Conservation (phyloP, 1,140 invertebrate genomes). For the Papilio glaucus region DNA sequence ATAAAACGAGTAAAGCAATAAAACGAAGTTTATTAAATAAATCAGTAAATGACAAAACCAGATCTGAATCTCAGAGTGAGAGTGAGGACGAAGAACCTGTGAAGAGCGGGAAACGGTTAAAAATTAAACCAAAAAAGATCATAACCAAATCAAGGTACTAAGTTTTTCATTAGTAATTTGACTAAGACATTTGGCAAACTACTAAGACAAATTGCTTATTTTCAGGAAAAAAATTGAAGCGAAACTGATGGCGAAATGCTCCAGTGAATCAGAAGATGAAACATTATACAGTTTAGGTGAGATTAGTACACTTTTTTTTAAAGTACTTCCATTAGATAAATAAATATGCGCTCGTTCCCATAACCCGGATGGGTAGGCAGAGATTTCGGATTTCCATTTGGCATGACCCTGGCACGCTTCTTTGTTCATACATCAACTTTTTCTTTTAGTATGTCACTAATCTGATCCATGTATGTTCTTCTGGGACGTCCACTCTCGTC, state of each 20-base stretch:
- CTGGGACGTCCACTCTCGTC: no score
- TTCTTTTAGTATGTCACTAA: no score
- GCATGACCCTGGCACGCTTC: no score
- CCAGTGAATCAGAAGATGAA: slow-evolving; percentile 84
- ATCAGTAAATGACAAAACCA: slow-evolving; percentile 70
- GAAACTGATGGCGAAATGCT: slow-evolving; percentile 82
- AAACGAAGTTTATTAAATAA: slow-evolving; percentile 70
- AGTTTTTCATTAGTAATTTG: no score
- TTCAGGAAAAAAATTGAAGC: slow-evolving; percentile 81
- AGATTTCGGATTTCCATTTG: no score
- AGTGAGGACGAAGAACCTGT: slow-evolving; percentile 74
- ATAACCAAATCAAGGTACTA: slow-evolving; percentile 69
- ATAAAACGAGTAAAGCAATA: slow-evolving; percentile 69
- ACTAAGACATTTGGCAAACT: background rate
- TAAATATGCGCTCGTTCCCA: no score
- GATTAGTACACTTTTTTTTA: no score
- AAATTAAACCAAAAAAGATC: slow-evolving; percentile 80
- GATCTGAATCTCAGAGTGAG: slow-evolving; percentile 80
- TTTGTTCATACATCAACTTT: no score
- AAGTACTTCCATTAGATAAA: no score
- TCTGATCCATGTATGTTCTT: no score
- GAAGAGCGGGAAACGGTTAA: slow-evolving; percentile 72
- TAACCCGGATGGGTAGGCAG: no score
- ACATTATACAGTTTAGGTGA: slow-evolving; percentile 75
- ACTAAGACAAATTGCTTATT: slow-evolving; percentile 40